Base-by-base conservation (phyloP, 1,140 invertebrate species). In the Wasmannia auropunctata region DNA sequence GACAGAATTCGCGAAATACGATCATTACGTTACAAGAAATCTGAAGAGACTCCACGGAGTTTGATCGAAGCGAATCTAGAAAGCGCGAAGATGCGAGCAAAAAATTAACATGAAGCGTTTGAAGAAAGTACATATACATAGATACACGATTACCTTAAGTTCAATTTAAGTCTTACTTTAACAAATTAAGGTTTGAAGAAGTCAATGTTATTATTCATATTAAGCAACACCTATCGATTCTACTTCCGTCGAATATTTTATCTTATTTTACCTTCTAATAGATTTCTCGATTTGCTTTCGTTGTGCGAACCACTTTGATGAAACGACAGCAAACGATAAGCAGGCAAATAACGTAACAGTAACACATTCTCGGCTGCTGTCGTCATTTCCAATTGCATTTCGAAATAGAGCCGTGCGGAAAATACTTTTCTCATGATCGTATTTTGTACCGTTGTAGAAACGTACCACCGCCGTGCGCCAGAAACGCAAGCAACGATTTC, bases 361-460 rank as follows among this genome's bases (percentile, higher is more conserved):
- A 81, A 81, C 49, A 31, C 25, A 25, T 56, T 81, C 22, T 51
- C 43, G 62, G 49, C 16, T 43, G 43, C n/a, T 31, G 51, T 70
- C 77, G 16, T 69, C 46, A 69, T 80, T 54, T 25, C 63, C 63
- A 49, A 81, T 72, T 81, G 65, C 49, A 70, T 70, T 34, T 19
- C 46, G 65, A 58, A 76, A 63, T 37, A 79, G 46, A 19, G 14
- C 43, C 54, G 43, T 19, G 72, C 60, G 49, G 58, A 79, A 85
- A 85, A 85, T 85, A 49, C 28, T 77, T 77, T 46, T 49, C 81
- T n/a, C 72, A 77, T 75, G 67, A 75, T 76, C 81, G 81, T 74
- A 77, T 76, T 85, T 74, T 65, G 72, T 63, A 28, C 40, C 54
- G 40, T 75, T 40, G 28, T 31, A 28, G 43, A 28, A 85, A n/a